Percentiles rank a stretch among this genome's conserved stretches.
These are phyloP conservation scores for Thera obeliscata DNA, from an alignment of 2,888 invertebrate species.

Conservation along the genomic window DNA sequence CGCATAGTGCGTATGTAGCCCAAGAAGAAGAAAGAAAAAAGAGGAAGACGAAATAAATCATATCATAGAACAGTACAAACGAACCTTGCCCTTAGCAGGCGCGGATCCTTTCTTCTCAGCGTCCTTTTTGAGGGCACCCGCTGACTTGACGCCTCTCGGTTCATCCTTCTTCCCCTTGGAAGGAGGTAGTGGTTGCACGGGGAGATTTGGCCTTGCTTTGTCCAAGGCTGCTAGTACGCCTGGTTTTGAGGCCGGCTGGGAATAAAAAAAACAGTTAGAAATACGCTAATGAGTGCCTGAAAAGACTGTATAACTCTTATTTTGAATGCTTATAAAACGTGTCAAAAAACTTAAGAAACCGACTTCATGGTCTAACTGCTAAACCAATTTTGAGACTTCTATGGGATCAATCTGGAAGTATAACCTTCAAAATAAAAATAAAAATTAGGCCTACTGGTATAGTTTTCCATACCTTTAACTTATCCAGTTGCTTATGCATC, in stretches of 20 bases:
- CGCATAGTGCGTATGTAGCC: too few species aligned
- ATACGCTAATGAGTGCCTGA: not conserved
- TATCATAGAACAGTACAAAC: not conserved
- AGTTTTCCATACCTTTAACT: constrained; percentile 87
- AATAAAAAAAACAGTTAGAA: constrained; percentile 1
- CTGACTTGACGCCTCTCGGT: constrained; percentile 85
- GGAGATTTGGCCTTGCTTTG: constrained; percentile 93
- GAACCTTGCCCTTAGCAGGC: constrained; percentile 85
- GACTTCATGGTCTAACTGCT: too few species aligned
- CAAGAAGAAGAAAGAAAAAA: too few species aligned
- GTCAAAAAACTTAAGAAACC: too few species aligned
- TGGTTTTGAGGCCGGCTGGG: constrained; percentile 88
- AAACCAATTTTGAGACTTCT: too few species aligned
- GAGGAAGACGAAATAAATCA: too few species aligned
- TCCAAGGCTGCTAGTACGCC: constrained; percentile 92
- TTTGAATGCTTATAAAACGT: too few species aligned
- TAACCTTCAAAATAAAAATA: too few species aligned
- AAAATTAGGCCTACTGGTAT: too few species aligned
- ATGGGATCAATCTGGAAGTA: too few species aligned
- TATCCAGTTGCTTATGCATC: constrained; percentile 90
- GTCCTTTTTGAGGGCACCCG: constrained; percentile 82
- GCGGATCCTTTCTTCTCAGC: constrained; percentile 71
- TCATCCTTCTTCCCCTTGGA: constrained; percentile 85
- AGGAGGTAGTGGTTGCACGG: constrained; percentile 90
- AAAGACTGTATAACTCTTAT: too few species aligned